Conservation (phyloP, 2,113 vertebrate species). For the Urocolius indicus region DNA sequence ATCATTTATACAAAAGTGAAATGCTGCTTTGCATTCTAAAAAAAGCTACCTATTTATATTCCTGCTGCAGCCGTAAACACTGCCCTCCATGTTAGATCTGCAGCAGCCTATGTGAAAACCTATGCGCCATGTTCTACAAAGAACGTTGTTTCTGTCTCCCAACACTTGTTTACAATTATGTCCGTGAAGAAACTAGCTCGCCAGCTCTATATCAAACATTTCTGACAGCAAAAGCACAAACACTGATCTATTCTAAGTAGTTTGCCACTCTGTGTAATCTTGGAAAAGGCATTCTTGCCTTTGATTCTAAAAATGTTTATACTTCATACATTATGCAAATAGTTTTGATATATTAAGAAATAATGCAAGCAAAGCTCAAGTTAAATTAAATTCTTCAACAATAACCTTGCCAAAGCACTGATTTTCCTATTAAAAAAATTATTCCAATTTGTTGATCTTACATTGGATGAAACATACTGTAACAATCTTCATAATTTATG, state of each 20-base stretch:
- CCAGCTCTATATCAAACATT: constrained; percentile 63
- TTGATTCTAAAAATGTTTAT: constrained; percentile 78
- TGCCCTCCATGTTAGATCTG: background rate
- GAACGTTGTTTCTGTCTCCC: constrained; percentile 32
- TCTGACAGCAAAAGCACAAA: constrained; percentile 70
- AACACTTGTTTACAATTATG: constrained; percentile 54
- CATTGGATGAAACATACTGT: constrained; percentile 86
- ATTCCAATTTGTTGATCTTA: constrained; percentile 90
- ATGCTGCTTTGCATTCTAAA: background rate
- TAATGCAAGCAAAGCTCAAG: constrained; percentile 79
- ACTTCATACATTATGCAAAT: constrained; percentile 82
- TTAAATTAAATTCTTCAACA: constrained; percentile 81
- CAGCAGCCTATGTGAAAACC: background rate
- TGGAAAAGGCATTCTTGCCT: constrained; percentile 70
- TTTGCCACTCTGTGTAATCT: constrained; percentile 64
- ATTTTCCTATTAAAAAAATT: constrained; percentile 87
- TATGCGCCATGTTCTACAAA: constrained; percentile 16
- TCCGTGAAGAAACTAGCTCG: constrained; percentile 54
- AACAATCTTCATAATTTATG: constrained; percentile 90
- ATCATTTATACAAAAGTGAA: background rate
- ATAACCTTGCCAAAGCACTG: constrained; percentile 84
- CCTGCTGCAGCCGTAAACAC: background rate
- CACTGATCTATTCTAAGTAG: constrained; percentile 56
- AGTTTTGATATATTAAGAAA: constrained; percentile 82
- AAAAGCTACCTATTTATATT: constrained; percentile 4